Evolutionary conservation across 2,888 invertebrate genomes (phyloP), one percentile per base, ranked within the genome.

Genomic region (Mantis religiosa): DNA sequence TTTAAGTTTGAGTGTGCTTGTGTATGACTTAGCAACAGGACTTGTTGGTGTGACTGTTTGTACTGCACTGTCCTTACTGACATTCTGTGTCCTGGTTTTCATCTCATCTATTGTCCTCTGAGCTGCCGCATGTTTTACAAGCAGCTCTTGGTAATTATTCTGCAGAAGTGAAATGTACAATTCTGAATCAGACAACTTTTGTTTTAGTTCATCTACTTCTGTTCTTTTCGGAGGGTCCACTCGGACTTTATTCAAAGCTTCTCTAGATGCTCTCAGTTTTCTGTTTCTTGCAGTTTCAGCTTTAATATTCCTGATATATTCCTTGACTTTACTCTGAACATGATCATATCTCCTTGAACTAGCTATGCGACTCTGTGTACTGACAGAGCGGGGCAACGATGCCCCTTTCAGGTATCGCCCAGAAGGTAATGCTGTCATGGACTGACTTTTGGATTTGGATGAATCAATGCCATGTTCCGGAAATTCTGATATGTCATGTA

Each of bases 241-340:
- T 20, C 15, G 4, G 71, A 41, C 41, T 41, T 41, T 41, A 41
- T 12, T 41, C 6, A 12, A 1, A 12, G 41, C 41, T 12, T 71
- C 54, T 4, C 25, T 15, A 14, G 20, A 20, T 1, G 54, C 15
- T 25, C 83, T 41, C 3, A 20, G 82, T 27, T n/a, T 30, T 83
- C 84, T 89, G 15, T 82, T 28, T 15, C 87, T 81, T n/a, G 54
- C 82, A n/a, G 89, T 89, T 28, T 30, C 90, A 85, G 91, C 91
- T 27, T 91, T 91, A 83, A 91, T 91, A 84, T 91, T 90, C 41
- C 85, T 85, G 27, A 92, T 91, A 85, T 92, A 92, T 83, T 91
- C 91, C 87, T 91, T 91, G 0, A 92, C 91, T 90, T 92, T 92
- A 90, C 91, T 91, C 89, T 91, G 90, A 88, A 92, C 90, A 89